phyloP scores from a whole-genome alignment of 1,140 invertebrate species.

The Cecropterus lyciades region DNA sequence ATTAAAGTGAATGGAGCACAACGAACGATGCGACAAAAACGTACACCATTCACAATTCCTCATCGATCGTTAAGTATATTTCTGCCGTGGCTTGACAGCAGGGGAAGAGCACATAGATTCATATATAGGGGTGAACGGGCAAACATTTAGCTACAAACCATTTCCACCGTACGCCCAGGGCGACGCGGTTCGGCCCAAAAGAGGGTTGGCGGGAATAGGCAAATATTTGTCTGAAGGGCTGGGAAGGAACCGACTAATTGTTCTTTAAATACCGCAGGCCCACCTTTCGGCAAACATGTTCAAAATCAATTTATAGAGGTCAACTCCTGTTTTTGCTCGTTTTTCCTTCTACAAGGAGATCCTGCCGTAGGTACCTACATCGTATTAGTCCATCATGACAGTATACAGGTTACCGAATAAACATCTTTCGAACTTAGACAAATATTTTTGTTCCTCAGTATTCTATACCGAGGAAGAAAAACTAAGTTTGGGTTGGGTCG shows the following conservation, averaged over 20 bases:
- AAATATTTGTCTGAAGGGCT: constrained; percentile 79
- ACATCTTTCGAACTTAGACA: constrained; percentile 50
- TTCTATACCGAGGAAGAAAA: constrained; percentile 29
- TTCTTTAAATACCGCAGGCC: constrained; percentile 78
- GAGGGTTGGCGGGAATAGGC: constrained; percentile 80
- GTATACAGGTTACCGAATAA: constrained; percentile 56
- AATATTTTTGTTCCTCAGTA: constrained; percentile 47
- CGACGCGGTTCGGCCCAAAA: constrained; percentile 71
- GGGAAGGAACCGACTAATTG: constrained; percentile 80
- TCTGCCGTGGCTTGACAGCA: constrained; percentile 48
- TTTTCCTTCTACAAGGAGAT: constrained; percentile 42
- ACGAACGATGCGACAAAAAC: neutral
- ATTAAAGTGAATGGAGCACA: neutral
- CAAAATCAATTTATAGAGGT: constrained; percentile 73
- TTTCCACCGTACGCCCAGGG: constrained; percentile 69
- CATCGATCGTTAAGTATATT: constrained; percentile 49
- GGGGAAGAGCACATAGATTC: constrained; percentile 56
- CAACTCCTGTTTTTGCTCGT: constrained; percentile 57
- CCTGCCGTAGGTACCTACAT: constrained; percentile 3
- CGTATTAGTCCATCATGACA: constrained; percentile 23
- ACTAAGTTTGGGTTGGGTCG: constrained; percentile 31
- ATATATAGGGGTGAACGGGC: constrained; percentile 67
- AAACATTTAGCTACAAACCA: constrained; percentile 75
- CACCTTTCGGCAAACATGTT: constrained; percentile 73
- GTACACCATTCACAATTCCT: constrained; percentile 15